phyloP scores from a whole-genome alignment of 2,113 vertebrate species.

The Excalfactoria chinensis region DNA sequence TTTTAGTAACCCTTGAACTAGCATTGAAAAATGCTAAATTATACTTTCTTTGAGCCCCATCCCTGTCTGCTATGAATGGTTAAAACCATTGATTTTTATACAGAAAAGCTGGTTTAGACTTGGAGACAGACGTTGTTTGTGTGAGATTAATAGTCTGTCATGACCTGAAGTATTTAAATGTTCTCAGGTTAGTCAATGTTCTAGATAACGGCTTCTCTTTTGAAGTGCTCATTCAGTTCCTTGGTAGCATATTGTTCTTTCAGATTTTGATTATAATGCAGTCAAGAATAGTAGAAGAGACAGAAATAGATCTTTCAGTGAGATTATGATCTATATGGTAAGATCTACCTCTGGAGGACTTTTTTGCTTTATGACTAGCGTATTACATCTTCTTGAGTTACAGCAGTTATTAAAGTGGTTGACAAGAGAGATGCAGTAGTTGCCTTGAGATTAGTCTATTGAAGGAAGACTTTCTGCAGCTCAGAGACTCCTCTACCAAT shows the following conservation, averaged over 20 bases:
- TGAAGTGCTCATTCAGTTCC: background rate
- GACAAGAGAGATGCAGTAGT: conserved; percentile 53
- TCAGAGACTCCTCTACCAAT: conserved; percentile 39
- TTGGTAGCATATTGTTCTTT: background rate
- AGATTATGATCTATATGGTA: background rate
- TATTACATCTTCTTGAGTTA: conserved; percentile 59
- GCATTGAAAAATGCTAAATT: background rate
- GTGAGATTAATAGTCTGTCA: background rate
- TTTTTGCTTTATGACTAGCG: background rate
- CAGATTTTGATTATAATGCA: background rate
- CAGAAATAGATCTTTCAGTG: background rate
- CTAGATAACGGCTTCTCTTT: background rate
- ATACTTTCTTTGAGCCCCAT: background rate
- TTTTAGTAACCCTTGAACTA: background rate
- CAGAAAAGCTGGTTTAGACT: background rate
- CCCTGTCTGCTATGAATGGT: background rate
- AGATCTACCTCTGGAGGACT: conserved; percentile 1
- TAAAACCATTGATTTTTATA: background rate
- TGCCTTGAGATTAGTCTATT: conserved; percentile 63
- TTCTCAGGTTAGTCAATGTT: background rate
- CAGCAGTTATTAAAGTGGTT: conserved; percentile 61
- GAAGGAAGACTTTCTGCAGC: conserved; percentile 48
- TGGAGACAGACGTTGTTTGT: background rate
- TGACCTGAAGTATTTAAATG: background rate
- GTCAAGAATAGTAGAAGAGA: background rate